A percentile compares a stretch with the other conserved stretches of the same genome.
phyloP scores from a whole-genome alignment of 2,797 vertebrate genomes.

The Cynopterus sphinx region DNA sequence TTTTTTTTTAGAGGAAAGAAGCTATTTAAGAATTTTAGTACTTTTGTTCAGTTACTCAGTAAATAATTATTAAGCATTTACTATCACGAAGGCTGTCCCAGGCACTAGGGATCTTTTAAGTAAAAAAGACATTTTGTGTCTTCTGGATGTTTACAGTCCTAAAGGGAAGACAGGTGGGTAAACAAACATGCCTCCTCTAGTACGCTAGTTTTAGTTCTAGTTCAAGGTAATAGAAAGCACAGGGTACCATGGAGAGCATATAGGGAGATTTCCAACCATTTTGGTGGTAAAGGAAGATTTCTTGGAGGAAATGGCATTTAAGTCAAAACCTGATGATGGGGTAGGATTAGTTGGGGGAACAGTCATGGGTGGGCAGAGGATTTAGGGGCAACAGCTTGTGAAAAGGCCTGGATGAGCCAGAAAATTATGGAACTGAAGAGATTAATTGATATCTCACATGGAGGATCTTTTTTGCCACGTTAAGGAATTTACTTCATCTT shows the following conservation, averaged over 20 bases:
- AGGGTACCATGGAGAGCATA: not conserved
- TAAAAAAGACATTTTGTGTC: not conserved
- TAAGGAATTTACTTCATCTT: slow-evolving; percentile 28
- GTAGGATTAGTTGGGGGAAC: not conserved
- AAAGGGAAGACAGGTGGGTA: not conserved
- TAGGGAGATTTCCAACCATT: not conserved
- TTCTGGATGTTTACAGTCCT: not conserved
- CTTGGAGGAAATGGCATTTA: not conserved
- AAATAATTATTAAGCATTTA: not conserved
- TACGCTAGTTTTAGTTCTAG: not conserved
- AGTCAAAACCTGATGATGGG: not conserved
- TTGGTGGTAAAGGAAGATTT: not conserved
- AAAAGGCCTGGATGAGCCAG: not conserved
- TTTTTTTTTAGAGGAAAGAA: not conserved
- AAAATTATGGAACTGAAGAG: not conserved
- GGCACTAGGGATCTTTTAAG: not conserved
- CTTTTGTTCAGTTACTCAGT: not conserved
- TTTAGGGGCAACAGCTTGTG: not conserved
- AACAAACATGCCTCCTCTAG: not conserved
- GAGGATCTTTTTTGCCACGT: not conserved
- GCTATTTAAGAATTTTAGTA: not conserved
- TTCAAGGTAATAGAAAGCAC: not conserved
- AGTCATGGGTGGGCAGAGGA: not conserved
- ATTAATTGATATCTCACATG: not conserved
- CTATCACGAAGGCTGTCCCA: not conserved